A percentile compares a stretch with the other conserved stretches of the same genome.
phyloP scores from a whole-genome alignment of 2,797 vertebrate species.

The Alca torda region DNA sequence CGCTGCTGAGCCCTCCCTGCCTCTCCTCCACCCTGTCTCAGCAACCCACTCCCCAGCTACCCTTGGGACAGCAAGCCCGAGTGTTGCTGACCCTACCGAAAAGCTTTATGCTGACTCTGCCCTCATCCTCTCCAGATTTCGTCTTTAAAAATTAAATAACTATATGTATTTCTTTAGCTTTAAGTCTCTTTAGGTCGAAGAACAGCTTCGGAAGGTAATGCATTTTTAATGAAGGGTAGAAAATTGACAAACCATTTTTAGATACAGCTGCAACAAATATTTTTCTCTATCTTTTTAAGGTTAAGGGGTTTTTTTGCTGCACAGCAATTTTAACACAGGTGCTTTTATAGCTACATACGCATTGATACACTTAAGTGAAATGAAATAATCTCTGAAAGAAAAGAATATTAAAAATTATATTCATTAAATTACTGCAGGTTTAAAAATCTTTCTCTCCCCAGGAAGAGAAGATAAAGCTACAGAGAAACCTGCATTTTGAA shows the following conservation, averaged over 20 bases:
- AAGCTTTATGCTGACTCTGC: background rate
- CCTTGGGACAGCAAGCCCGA: background rate
- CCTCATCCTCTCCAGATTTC: background rate
- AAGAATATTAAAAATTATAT: background rate
- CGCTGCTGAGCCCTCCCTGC: background rate
- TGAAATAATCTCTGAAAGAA: background rate
- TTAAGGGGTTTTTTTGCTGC: background rate
- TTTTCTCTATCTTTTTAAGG: background rate
- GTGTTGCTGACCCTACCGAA: background rate
- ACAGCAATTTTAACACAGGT: background rate
- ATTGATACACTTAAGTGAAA: background rate
- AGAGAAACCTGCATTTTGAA: background rate
- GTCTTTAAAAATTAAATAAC: background rate
- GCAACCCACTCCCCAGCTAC: background rate
- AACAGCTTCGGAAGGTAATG: background rate
- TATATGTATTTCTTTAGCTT: background rate
- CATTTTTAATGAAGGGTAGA: slow-evolving; percentile 5
- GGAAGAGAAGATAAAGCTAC: background rate
- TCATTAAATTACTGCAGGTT: background rate
- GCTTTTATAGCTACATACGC: background rate
- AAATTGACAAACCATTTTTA: background rate
- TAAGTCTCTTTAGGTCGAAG: background rate
- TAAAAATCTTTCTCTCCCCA: background rate
- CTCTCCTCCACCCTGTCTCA: background rate
- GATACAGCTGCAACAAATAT: background rate